Base-by-base conservation (phyloP, 2,797 vertebrate genomes). In the Neosalanx taihuensis region DNA sequence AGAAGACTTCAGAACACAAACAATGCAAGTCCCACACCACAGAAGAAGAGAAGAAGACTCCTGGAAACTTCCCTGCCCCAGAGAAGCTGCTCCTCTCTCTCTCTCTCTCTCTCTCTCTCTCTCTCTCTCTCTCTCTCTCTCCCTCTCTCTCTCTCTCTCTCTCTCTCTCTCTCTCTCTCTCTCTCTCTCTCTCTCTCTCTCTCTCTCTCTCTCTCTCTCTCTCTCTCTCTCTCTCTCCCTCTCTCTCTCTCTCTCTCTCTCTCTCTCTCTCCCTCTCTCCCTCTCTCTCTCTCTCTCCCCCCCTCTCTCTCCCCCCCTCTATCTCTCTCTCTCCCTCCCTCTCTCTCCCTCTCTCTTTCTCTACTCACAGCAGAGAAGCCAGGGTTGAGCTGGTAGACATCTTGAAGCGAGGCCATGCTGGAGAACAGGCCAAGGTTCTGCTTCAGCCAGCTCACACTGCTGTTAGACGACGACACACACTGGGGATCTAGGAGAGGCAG, bases 361-460 rank as follows among this genome's bases (percentile, higher is more conserved):
- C 37, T 37, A 90, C 90, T 87, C 72, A 94, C 93, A 60, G 76
- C 90, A 29, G 86, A 80, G 80, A 94, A 93, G 60, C 72, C 3
- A 15, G 76, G 66, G 75, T 91, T 84, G 31, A 93, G 83, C 1
- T n/a, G 4, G 64, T 92, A 91, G 74, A 94, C 89, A 67, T 92
- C 83, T 3, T 26, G 51, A 64, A 93, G 17, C 0, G 81, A 41
- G 58, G 88, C 84, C 13, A 92, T 82, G 1, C 9, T 63, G 4
- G 84, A 89, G 85, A 92, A 94, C 72, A 33, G 73, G 46, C 86
- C 91, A 79, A 93, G 84, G 82, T 93, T 93, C 10, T 79, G 59
- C 12, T 3, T 2, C 64, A 93, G 59, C 92, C 91, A 94, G 17
- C 85, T 75, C 58, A 63, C 75, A 2, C 89, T 92, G 69, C 80